phyloP scores from a whole-genome alignment of 2,113 vertebrate species.

The Hippolais icterina region DNA sequence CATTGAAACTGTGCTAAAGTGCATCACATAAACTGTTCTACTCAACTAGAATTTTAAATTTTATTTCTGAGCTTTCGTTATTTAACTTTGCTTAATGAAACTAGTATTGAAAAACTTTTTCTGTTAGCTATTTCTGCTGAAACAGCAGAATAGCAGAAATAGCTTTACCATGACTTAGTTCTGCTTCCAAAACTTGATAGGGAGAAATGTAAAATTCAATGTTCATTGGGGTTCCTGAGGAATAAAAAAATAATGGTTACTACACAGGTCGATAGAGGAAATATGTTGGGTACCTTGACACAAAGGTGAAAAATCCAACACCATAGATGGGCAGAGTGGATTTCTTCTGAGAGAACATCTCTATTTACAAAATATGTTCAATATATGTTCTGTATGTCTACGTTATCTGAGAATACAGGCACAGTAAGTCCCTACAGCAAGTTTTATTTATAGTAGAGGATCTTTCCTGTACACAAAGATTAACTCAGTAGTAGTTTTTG shows the following conservation, averaged over 20 bases:
- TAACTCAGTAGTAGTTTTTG: background rate
- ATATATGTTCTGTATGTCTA: background rate
- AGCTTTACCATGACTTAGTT: constrained; percentile 67
- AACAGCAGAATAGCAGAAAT: background rate
- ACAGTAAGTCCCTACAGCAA: background rate
- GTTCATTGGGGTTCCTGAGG: constrained; percentile 73
- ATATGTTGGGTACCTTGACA: background rate
- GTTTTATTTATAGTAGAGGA: background rate
- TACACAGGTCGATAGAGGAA: background rate
- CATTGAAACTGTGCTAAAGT: background rate
- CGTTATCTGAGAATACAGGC: background rate
- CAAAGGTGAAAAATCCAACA: background rate
- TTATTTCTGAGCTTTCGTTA: background rate
- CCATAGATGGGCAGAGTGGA: background rate
- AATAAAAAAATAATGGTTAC: background rate
- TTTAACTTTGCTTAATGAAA: background rate
- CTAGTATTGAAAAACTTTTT: background rate
- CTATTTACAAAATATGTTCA: background rate
- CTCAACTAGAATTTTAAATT: background rate
- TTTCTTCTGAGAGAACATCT: background rate
- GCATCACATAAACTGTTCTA: background rate
- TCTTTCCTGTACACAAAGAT: background rate
- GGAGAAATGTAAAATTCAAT: constrained; percentile 80
- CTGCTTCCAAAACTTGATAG: constrained; percentile 56
- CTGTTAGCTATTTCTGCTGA: background rate